phyloP scores from a whole-genome alignment of 2,797 vertebrate genomes.

The Bovichtus diacanthus region DNA sequence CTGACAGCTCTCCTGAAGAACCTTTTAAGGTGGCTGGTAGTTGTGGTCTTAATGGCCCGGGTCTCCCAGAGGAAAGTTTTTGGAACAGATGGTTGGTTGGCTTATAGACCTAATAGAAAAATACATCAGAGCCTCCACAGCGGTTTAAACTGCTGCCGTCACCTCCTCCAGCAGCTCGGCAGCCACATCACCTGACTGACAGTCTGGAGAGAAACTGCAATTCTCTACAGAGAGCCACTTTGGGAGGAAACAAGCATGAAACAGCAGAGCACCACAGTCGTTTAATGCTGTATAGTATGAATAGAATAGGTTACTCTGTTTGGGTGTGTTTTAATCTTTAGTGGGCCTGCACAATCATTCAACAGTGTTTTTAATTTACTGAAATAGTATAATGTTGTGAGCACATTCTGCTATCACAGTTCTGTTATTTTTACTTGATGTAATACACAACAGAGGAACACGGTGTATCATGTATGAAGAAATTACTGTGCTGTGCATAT shows the following conservation, averaged over 20 bases:
- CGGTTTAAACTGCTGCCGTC: slow-evolving; percentile 28
- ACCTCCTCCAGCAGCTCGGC: slow-evolving; percentile 35
- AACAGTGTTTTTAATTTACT: not conserved
- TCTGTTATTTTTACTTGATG: not conserved
- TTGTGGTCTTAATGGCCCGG: slow-evolving; percentile 47
- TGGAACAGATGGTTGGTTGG: slow-evolving; percentile 57
- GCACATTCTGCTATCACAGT: not conserved
- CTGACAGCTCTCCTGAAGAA: slow-evolving; percentile 36
- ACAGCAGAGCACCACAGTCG: not conserved
- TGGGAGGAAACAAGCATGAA: not conserved
- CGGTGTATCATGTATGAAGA: not conserved
- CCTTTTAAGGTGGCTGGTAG: slow-evolving; percentile 47
- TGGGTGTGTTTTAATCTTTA: not conserved
- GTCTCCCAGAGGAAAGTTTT: slow-evolving; percentile 46
- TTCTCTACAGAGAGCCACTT: not conserved
- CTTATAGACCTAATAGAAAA: slow-evolving; percentile 53
- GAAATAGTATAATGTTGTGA: not conserved
- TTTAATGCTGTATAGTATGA: not conserved
- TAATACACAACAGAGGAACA: not conserved
- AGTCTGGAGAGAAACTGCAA: slow-evolving; percentile 4
- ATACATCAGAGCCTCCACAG: slow-evolving; percentile 47
- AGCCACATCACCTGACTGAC: slow-evolving; percentile 22
- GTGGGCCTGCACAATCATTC: not conserved
- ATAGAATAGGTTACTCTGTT: not conserved
- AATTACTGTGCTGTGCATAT: no score